Base-by-base conservation (phyloP, 2,888 invertebrate genomes). In the Linnaemya vulpina region DNA sequence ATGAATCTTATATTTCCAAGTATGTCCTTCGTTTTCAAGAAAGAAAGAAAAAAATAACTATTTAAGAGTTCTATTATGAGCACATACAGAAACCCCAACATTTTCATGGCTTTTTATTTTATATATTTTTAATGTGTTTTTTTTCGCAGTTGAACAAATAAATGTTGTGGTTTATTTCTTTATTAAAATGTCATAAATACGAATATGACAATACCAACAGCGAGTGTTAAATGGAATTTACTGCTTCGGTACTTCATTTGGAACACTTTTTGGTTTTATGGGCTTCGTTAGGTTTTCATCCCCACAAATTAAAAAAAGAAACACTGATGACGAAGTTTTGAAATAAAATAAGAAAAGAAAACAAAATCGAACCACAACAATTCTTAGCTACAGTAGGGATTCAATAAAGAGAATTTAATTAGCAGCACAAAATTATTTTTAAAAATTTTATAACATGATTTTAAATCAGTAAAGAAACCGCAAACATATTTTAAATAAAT, bases 171-270 rank as follows among this genome's bases (percentile, higher is more conserved):
- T 81, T 84, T 46, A 25, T 71, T 71, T 63, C 25, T 84, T 74
- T 58, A 70, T 78, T 74, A 35, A 68, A 80, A 78, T 63, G 22
- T 60, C 67, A 74, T 78, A 84, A 81, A 81, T 49, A 49, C 49
- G 17, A 49, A 5, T 77, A 77, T 70, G 74, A 77, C 62, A 80
- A 70, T 62, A 43, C 20, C 62, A 70, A 63, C 38, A 73, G 62
- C 74, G 71, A 77, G 80, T 84, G 73, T 84, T 78, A 70, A 81
- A 74, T 58, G 77, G 62, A 63, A 78, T 82, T 85, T 82, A 81
- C 70, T 49, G 49, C 40, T 76, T 43, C 30, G 17, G 49, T 67
- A 46, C 65, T 63, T 67, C 62, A 43, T 81, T 68, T 62, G 17
- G 67, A 71, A 40, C n/a, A 17, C 73, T 68, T 68, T 70, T 79